Conservation (phyloP, 2,113 vertebrate genomes). For the Sakesphorus luctuosus region DNA sequence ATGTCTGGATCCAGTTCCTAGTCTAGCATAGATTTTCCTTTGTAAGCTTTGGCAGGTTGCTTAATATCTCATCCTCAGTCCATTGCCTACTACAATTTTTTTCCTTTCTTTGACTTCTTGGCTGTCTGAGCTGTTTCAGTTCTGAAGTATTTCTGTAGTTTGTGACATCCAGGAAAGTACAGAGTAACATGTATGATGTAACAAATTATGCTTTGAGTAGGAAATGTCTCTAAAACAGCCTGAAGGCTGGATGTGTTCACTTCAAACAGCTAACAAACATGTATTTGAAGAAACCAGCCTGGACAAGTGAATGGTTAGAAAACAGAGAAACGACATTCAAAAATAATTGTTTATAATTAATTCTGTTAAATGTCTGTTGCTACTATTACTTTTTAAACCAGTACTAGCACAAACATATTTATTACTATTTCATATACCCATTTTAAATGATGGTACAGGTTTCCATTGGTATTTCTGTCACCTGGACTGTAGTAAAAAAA, state of each 20-base stretch:
- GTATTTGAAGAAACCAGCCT: background rate
- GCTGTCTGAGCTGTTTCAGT: background rate
- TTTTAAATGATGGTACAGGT: background rate
- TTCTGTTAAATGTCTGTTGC: background rate
- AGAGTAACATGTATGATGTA: background rate
- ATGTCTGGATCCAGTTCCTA: conserved; percentile 54
- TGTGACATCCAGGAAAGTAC: conserved; percentile 34
- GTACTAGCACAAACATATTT: background rate
- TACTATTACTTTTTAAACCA: background rate
- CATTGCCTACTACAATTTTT: background rate
- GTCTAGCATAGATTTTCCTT: conserved; percentile 48
- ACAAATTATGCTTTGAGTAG: background rate
- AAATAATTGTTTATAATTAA: background rate
- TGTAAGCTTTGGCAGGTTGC: conserved; percentile 38
- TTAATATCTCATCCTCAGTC: conserved; percentile 1
- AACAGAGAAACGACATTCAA: background rate
- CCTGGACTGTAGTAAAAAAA: background rate
- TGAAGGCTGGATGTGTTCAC: background rate
- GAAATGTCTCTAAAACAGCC: background rate
- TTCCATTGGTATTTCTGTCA: background rate
- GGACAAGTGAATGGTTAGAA: background rate
- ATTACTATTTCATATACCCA: background rate
- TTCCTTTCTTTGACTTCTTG: conserved; percentile 15
- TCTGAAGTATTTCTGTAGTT: conserved; percentile 24
- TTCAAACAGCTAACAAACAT: background rate